These are phyloP conservation scores for Danio rerio DNA, from an alignment of 2,113 vertebrate species.

Conservation along the genomic window GRCz12tu NC_133178.1:26939001-26939500, in stretches of 20 bases:
- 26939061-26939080: background rate
- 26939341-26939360: conserved; percentile 21
- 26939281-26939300: conserved; percentile 8
- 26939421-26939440: conserved; percentile 52
- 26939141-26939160: background rate
- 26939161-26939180: background rate
- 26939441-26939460: conserved; percentile 58
- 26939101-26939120: background rate
- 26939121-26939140: background rate
- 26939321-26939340: conserved; percentile 2
- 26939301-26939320: conserved; percentile 15
- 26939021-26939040: background rate
- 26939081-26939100: background rate
- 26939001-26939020: background rate
- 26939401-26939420: conserved; percentile 75
- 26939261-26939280: conserved; percentile 11
- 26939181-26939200: background rate
- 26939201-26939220: background rate
- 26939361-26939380: conserved; percentile 78
- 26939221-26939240: background rate
- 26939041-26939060: background rate
- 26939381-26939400: conserved; percentile 86
- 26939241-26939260: background rate
- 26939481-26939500: conserved; percentile 59
- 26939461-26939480: conserved; percentile 57